Evolutionary conservation across 2,113 vertebrate genomes (phyloP).

Genomic region (Tringa solitaria): DNA sequence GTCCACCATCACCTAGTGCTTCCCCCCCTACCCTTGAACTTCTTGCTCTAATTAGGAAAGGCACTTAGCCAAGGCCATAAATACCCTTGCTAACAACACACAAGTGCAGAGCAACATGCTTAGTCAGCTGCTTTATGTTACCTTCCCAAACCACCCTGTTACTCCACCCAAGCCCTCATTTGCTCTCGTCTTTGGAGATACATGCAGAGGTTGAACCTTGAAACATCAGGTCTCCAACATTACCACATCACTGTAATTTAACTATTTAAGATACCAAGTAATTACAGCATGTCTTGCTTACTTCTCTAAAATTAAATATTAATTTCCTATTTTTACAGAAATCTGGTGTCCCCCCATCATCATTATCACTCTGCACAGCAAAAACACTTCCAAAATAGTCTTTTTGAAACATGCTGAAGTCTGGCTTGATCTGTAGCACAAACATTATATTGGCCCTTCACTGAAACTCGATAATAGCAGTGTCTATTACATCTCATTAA

Average conservation of each 20-base stretch:
- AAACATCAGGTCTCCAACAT: background rate
- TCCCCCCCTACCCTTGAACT: background rate
- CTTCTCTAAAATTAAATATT: background rate
- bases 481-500: constrained; percentile 72
- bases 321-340: background rate
- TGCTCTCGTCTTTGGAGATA: background rate
- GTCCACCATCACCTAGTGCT: background rate
- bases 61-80: background rate
- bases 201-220: background rate
- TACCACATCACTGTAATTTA: background rate
- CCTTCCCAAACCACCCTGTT: background rate
- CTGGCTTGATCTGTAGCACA: background rate
- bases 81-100: background rate
- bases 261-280: background rate
- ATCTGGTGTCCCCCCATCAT: background rate
- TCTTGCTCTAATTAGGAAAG: constrained; percentile 4
- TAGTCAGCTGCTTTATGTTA: background rate
- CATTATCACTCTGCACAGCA: background rate
- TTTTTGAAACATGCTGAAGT: background rate
- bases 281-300: background rate
- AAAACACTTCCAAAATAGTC: background rate
- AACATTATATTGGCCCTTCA: constrained; percentile 1
- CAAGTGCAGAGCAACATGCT: rapidly evolving
- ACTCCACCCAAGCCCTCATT: background rate
- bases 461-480: constrained; percentile 65